Evolutionary conservation across 2,113 vertebrate species (phyloP), one percentile per base, ranked within the genome.

Genomic region (Raja brachyura): DNA sequence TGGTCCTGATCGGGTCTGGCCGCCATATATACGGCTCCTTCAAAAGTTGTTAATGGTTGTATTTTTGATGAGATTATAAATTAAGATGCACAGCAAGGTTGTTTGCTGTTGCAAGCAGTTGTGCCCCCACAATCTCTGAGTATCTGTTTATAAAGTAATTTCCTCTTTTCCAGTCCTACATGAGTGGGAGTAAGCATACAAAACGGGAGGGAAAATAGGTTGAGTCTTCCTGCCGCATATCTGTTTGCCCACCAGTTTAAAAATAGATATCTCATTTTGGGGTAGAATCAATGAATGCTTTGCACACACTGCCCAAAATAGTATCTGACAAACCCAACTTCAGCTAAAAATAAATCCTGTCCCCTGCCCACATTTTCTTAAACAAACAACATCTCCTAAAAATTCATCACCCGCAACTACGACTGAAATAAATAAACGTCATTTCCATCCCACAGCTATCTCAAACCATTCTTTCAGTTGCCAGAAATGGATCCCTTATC

Each of bases 281-380:
- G 59, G n/a, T 88, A 66, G 83, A 63, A 28, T 83, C 59, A 61
- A 86, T 79, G 18, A 79, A 54, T 86, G 56, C 28, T 54, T 81
- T 81, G 54, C 56, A 28, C 56, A 86, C 81, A 61, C 10, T 63
- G 31, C 59, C 39, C 61, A 63, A 88, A 88, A 88, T 88, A 88
- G 83, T 31, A 10, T 63, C 11, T 88, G 59, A 31, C 83, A 88
- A 88, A 88, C 59, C n/a, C 59, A 63, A 2, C 20, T 31, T 88
- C 4, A 88, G 83, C 83, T 88, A 88, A 88, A 86, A 88, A 88
- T 88, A 88, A 88, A 88, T 13, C 81, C 81, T n/a, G 81, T n/a
- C 56, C 83, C 25, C 83, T 61, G 31, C 83, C 59, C 83, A 88
- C 83, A 88, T 39, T 88, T 63, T 88, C 83, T 31, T 16, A 88